Conservation (phyloP, 2,888 invertebrate species). For the Scaptodrosophila latifasciaeformis region DNA sequence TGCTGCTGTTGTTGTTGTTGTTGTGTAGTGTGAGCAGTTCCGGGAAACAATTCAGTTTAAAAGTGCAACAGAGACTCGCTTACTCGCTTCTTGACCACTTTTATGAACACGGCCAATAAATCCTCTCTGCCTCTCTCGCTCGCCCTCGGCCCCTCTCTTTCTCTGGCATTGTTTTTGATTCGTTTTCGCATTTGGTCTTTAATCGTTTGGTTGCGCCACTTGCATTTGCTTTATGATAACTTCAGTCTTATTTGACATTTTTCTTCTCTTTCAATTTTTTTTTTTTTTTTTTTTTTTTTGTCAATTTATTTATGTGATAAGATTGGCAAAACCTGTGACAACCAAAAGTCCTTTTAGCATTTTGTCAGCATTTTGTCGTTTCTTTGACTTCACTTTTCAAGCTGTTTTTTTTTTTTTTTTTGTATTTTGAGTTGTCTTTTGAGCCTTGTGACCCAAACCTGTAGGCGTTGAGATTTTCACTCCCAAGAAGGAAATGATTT, state of each 20-base stretch:
- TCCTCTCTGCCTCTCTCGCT: constrained; percentile 38
- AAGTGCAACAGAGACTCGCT: constrained; percentile 38
- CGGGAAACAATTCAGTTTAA: constrained; percentile 68
- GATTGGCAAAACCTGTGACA: not conserved
- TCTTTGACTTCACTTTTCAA: constrained; percentile 25
- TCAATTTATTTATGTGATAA: constrained; percentile 54
- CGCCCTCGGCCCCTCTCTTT: constrained; percentile 15
- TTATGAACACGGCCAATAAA: constrained; percentile 62
- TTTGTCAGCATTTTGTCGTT: constrained; percentile 64
- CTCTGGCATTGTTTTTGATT: constrained; percentile 48
- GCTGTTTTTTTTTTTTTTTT: constrained; percentile 29
- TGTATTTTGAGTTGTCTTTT: constrained; percentile 31
- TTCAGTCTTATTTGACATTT: constrained; percentile 57
- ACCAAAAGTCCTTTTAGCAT: constrained; percentile 25
- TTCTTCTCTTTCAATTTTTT: too few species aligned
- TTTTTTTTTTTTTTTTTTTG: too few species aligned
- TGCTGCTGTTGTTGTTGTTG: constrained; percentile 43
- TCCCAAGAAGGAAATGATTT: constrained; percentile 52
- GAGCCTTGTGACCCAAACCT: too few species aligned
- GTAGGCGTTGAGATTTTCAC: too few species aligned
- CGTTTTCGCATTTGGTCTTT: too few species aligned
- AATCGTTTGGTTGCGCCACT: constrained; percentile 65
- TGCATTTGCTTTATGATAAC: constrained; percentile 67
- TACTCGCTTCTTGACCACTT: constrained; percentile 20
- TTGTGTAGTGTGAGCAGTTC: constrained; percentile 51